These are phyloP conservation scores for Choloepus hoffmanni DNA, from an alignment of 2,113 vertebrate species.

Conservation along the genomic window DNA sequence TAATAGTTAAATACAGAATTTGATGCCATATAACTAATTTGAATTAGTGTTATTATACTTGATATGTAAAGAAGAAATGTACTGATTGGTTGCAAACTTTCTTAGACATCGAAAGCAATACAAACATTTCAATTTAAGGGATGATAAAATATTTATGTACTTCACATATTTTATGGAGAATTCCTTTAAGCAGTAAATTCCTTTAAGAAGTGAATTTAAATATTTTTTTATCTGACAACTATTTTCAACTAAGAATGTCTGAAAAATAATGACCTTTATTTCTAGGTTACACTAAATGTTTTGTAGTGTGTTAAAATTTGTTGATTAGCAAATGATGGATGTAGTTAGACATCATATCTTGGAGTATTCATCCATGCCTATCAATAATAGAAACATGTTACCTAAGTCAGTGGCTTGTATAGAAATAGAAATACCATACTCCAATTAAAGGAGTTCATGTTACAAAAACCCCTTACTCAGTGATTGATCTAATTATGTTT, in stretches of 20 bases:
- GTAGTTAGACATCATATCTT: background rate
- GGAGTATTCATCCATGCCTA: rapidly evolving
- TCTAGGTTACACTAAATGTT: background rate
- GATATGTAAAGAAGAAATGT: background rate
- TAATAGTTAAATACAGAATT: background rate
- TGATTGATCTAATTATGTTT: too few relatives aligned
- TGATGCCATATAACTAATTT: too few relatives aligned
- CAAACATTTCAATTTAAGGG: background rate
- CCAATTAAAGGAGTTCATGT: background rate
- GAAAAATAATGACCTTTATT: background rate
- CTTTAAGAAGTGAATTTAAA: background rate
- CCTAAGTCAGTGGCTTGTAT: rapidly evolving
- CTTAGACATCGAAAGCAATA: background rate
- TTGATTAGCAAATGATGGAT: background rate
- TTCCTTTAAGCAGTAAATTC: background rate
- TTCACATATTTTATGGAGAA: background rate
- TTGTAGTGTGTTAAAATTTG: rapidly evolving
- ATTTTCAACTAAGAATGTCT: background rate
- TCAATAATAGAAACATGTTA: background rate
- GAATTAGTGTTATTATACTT: rapidly evolving
- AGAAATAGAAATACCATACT: rapidly evolving
- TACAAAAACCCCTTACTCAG: background rate
- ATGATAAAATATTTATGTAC: too few relatives aligned
- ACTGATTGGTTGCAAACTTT: background rate
- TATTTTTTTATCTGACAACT: too few relatives aligned